These are phyloP conservation scores for Acrobasis repandana DNA, from an alignment of 2,888 invertebrate genomes.

Conservation along the genomic window DNA sequence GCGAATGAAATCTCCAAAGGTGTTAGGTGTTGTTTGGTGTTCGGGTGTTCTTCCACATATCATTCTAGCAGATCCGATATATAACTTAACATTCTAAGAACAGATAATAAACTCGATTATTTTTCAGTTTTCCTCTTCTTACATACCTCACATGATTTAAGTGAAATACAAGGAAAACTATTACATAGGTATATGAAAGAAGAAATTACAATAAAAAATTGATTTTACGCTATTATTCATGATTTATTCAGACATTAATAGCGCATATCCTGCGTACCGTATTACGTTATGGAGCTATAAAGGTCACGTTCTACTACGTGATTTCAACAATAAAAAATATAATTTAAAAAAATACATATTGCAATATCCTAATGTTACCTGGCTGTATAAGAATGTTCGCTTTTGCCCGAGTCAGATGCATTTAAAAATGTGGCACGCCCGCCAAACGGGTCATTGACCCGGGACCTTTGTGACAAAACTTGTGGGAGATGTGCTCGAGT, in stretches of 20 bases:
- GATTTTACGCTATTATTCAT: not conserved
- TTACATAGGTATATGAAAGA: not conserved
- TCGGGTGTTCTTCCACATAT: too few relatives aligned
- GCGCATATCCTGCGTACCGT: not conserved
- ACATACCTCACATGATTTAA: not conserved
- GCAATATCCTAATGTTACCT: constrained; percentile 18
- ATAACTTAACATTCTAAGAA: too few relatives aligned
- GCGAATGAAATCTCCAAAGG: too few relatives aligned
- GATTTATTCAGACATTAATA: not conserved
- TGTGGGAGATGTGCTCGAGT: constrained; percentile 67
- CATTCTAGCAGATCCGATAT: too few relatives aligned
- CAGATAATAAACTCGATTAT: too few relatives aligned
- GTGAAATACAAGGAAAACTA: not conserved
- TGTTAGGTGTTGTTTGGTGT: too few relatives aligned
- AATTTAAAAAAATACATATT: not conserved
- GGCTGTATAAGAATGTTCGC: constrained; percentile 41
- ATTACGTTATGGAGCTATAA: not conserved
- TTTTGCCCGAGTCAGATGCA: constrained; percentile 50
- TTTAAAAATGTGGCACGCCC: constrained; percentile 74
- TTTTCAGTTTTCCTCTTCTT: too few relatives aligned
- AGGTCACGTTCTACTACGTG: constrained; percentile 2
- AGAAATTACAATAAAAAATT: not conserved
- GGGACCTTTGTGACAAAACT: constrained; percentile 78
- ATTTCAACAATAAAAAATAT: not conserved
- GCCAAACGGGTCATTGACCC: constrained; percentile 76